Conservation (phyloP, 1,140 invertebrate genomes). For the Zophobas morio region DNA sequence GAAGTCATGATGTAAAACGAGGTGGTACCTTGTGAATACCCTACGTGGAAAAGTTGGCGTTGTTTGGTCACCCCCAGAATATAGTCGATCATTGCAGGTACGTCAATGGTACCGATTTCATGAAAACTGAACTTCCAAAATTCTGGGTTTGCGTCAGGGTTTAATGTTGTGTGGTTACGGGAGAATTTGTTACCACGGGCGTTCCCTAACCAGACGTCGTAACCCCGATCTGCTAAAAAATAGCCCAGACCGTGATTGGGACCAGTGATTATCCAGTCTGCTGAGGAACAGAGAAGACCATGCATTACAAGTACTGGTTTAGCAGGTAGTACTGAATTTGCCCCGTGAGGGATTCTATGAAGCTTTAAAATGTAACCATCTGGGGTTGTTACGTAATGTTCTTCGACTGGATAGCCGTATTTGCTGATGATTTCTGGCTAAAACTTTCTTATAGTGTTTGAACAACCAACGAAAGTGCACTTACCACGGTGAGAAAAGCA, state of each 20-base stretch:
- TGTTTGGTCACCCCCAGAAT: slow-evolving; percentile 69
- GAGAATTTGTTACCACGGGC: slow-evolving; percentile 77
- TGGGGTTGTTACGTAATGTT: slow-evolving; percentile 75
- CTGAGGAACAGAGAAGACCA: slow-evolving; percentile 76
- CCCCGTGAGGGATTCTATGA: slow-evolving; percentile 74
- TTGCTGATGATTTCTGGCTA: slow-evolving; percentile 55
- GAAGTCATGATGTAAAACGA: slow-evolving; percentile 70
- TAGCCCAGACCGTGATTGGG: slow-evolving; percentile 68
- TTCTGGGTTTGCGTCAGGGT: slow-evolving; percentile 64
- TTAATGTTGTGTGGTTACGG: slow-evolving; percentile 67
- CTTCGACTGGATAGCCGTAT: slow-evolving; percentile 70
- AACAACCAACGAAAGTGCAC: not conserved
- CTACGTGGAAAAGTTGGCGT: slow-evolving; percentile 73
- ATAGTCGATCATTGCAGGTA: slow-evolving; percentile 74
- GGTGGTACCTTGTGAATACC: slow-evolving; percentile 80
- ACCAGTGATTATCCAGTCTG: slow-evolving; percentile 76
- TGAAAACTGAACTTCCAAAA: slow-evolving; percentile 79
- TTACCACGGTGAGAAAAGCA: slow-evolving; percentile 41
- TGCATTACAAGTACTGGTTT: slow-evolving; percentile 71
- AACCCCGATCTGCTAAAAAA: slow-evolving; percentile 79
- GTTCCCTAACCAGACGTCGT: slow-evolving; percentile 85
- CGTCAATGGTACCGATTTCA: slow-evolving; percentile 74
- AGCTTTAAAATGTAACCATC: slow-evolving; percentile 82
- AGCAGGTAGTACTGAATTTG: not conserved
- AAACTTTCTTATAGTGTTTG: not conserved